These are phyloP conservation scores for Sarcophaga bullata DNA, from an alignment of 1,140 invertebrate species.

Conservation along the genomic window DNA sequence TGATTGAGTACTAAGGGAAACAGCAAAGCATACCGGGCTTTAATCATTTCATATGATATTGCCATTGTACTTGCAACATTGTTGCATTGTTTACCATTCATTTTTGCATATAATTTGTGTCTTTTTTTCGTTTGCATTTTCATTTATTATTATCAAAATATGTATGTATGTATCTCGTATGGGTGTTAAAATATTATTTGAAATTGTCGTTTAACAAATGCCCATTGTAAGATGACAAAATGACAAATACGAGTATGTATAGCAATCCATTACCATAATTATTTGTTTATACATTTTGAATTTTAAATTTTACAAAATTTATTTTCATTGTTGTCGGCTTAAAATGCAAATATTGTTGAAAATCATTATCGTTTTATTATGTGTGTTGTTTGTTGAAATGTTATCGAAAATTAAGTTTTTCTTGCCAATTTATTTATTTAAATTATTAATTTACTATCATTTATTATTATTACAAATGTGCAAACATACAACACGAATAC, in stretches of 20 bases:
- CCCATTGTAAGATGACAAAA: background rate
- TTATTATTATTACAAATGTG: background rate
- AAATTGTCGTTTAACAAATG: background rate
- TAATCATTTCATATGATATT: background rate
- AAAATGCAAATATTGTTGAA: too few relatives aligned
- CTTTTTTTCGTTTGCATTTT: background rate
- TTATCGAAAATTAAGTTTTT: background rate
- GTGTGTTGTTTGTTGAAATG: too few relatives aligned
- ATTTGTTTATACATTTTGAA: too few relatives aligned
- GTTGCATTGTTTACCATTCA: background rate
- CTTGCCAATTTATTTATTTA: background rate
- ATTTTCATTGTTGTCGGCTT: too few relatives aligned
- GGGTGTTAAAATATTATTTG: slow-evolving; percentile 2
- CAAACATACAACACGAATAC: too few relatives aligned
- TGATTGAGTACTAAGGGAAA: too few relatives aligned
- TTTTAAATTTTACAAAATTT: background rate
- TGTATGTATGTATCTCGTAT: background rate
- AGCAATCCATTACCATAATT: background rate
- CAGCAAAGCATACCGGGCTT: too few relatives aligned
- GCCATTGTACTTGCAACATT: background rate
- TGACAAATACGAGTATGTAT: background rate
- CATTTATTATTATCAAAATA: background rate
- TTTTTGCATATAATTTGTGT: background rate
- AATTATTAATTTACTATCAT: background rate
- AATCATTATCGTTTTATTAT: too few relatives aligned